phyloP scores from a whole-genome alignment of 2,797 vertebrate species.

The Pseudotriccus pelzelni region DNA sequence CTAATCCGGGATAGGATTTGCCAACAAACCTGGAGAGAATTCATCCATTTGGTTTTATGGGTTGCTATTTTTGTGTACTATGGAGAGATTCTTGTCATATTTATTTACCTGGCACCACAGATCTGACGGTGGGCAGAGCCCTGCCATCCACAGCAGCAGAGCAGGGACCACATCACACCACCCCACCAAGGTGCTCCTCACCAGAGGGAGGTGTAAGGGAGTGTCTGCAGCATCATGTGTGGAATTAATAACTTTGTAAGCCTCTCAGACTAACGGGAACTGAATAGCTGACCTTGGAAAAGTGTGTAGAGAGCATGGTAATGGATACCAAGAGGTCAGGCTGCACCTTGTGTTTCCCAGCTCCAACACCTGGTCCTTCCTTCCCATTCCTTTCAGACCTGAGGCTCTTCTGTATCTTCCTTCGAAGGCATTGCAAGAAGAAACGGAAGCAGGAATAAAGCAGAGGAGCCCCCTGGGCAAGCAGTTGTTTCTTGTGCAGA shows the following conservation, averaged over 20 bases:
- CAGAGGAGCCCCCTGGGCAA: background rate
- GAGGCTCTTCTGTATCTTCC: background rate
- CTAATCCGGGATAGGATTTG: background rate
- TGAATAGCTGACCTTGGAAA: background rate
- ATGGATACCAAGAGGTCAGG: background rate
- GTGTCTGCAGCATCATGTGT: fast-evolving
- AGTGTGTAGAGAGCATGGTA: fast-evolving
- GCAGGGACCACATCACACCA: background rate
- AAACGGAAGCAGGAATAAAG: background rate
- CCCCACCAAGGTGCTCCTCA: background rate
- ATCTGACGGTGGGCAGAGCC: background rate
- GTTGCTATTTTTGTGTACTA: background rate
- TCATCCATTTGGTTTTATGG: background rate
- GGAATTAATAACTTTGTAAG: background rate
- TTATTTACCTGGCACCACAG: background rate
- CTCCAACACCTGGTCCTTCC: background rate
- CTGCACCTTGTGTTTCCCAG: background rate
- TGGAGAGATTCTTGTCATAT: fast-evolving
- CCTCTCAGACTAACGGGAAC: background rate
- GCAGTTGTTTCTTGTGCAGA: background rate
- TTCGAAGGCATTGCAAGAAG: background rate
- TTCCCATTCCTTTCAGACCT: background rate
- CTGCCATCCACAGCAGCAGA: background rate
- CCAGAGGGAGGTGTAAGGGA: background rate
- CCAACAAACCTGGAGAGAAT: background rate